Conservation (phyloP, 2,888 invertebrate species). For the Craniophora ligustri region DNA sequence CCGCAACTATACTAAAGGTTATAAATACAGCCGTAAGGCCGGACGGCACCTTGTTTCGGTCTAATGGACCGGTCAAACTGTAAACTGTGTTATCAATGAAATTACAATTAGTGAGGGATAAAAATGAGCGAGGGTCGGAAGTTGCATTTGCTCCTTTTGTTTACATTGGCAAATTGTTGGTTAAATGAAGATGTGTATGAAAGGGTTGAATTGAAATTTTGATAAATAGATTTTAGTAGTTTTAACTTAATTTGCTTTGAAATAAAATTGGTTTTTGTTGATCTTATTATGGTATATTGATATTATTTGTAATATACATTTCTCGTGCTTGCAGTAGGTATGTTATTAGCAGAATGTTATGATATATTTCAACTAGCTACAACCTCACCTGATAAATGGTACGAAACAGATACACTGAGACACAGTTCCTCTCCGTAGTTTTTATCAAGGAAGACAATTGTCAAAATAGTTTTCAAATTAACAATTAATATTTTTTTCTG, state of each 20-base stretch:
- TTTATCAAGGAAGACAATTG: too few relatives aligned
- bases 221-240: conserved; percentile 21
- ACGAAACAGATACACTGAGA: too few relatives aligned
- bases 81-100: conserved; percentile 89
- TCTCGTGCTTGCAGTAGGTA: too few relatives aligned
- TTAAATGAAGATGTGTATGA: conserved; percentile 38
- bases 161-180: conserved; percentile 64
- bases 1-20: conserved; percentile 88
- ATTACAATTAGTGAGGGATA: conserved; percentile 87
- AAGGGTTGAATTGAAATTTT: conserved; percentile 37
- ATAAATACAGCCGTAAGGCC: conserved; percentile 86
- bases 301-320: too few relatives aligned
- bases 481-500: too few relatives aligned
- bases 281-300: too few relatives aligned
- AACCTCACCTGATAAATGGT: too few relatives aligned
- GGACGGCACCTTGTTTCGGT: conserved; percentile 86
- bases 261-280: too few relatives aligned
- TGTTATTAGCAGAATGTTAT: too few relatives aligned
- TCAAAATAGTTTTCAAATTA: too few relatives aligned
- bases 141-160: conserved; percentile 76
- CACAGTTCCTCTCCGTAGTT: too few relatives aligned
- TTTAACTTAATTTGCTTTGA: neutral
- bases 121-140: conserved; percentile 83
- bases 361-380: too few relatives aligned
- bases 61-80: conserved; percentile 89